These are phyloP conservation scores for Aradus depressus DNA, from an alignment of 2,888 invertebrate species.

Conservation along the genomic window DNA sequence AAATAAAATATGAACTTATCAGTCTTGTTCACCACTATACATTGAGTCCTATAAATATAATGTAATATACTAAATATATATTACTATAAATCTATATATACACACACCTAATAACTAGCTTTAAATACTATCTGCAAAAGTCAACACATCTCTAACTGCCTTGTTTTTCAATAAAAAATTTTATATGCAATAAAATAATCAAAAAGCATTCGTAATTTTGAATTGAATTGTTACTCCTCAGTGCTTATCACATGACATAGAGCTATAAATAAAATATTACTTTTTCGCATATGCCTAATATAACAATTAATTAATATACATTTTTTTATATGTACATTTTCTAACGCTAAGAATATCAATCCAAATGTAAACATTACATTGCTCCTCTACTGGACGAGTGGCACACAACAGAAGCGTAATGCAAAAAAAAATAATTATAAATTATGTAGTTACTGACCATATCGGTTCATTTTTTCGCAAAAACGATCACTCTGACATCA, in stretches of 20 bases:
- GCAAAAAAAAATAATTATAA: too few species aligned
- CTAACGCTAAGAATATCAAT: conserved; percentile 13
- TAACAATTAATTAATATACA: conserved; percentile 25
- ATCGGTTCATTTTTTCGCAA: too few species aligned
- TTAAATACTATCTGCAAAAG: conserved; percentile 26
- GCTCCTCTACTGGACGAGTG: conserved; percentile 25
- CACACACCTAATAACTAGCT: conserved; percentile 26
- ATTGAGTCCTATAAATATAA: conserved; percentile 21
- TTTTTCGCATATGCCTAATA: conserved; percentile 19
- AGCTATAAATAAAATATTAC: conserved; percentile 25
- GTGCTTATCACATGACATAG: conserved; percentile 27
- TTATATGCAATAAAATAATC: conserved; percentile 24
- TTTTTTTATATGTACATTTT: conserved; percentile 20
- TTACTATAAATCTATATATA: conserved; percentile 15
- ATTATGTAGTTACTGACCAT: too few species aligned
- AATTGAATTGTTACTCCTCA: conserved; percentile 21
- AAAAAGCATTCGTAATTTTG: conserved; percentile 26
- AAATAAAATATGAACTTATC: conserved; percentile 25
- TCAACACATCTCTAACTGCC: conserved; percentile 27
- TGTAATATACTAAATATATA: conserved; percentile 4
- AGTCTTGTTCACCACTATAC: conserved; percentile 27
- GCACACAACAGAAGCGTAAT: conserved; percentile 27
- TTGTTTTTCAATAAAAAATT: conserved; percentile 23
- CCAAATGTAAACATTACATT: conserved; percentile 9
- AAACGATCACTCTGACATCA: too few species aligned